Conservation (phyloP, 2,113 vertebrate species). For the Lepus americanus region DNA sequence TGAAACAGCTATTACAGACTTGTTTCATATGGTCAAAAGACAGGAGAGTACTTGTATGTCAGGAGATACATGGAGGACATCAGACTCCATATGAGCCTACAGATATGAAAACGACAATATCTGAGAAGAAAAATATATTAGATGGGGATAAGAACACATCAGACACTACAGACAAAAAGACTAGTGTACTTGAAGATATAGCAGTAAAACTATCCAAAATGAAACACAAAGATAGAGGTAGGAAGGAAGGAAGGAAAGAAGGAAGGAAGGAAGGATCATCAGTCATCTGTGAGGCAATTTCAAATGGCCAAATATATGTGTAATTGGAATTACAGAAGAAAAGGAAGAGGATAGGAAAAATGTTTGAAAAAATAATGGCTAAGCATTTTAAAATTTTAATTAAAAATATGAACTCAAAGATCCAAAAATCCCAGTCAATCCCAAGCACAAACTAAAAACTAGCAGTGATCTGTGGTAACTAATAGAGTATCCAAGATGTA, state of each 20-base stretch:
- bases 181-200: not conserved
- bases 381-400: slow-evolving; percentile 41
- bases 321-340: not conserved
- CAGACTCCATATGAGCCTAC: not conserved
- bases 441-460: not conserved
- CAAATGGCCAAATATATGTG: not conserved
- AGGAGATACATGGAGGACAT: not conserved
- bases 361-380: not conserved
- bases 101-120: not conserved
- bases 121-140: slow-evolving; percentile 32
- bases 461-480: not conserved
- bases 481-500: no score
- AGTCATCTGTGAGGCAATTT: slow-evolving; percentile 10
- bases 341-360: not conserved
- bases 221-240: not conserved
- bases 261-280: not conserved
- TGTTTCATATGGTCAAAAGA: not conserved
- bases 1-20: not conserved
- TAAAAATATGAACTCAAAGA: slow-evolving; percentile 33
- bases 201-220: not conserved
- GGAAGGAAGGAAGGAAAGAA: not conserved
- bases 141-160: not conserved
- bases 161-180: not conserved
- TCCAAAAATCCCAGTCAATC: not conserved
- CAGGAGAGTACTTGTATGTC: not conserved